Conservation (phyloP, 1,140 invertebrate genomes). For the Drosophila sechellia region DNA sequence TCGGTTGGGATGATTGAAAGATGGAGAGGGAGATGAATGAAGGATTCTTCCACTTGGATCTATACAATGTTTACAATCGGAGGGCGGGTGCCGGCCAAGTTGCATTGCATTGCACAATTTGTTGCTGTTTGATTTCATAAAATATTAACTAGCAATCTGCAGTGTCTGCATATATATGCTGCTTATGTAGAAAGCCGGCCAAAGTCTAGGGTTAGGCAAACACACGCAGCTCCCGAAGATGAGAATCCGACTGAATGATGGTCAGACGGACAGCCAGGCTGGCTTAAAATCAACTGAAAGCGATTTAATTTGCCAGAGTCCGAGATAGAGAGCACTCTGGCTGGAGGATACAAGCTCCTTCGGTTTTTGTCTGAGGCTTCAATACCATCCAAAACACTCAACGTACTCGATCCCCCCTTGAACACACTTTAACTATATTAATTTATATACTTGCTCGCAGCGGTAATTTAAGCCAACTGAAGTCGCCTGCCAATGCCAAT, state of each 20-base stretch:
- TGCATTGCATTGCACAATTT: slow-evolving; percentile 73
- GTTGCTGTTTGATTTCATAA: slow-evolving; percentile 79
- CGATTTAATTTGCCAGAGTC: slow-evolving; percentile 64
- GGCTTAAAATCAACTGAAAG: slow-evolving; percentile 56
- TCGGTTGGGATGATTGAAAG: not conserved
- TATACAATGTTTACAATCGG: slow-evolving; percentile 37
- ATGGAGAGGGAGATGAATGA: slow-evolving; percentile 12
- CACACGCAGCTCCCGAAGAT: slow-evolving; percentile 48
- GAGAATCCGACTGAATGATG: slow-evolving; percentile 20
- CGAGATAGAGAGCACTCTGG: slow-evolving; percentile 25
- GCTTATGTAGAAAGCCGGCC: slow-evolving; percentile 26
- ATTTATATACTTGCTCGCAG: slow-evolving; percentile 80
- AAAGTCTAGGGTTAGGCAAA: slow-evolving; percentile 54
- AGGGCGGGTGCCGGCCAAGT: slow-evolving; percentile 10
- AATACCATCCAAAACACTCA: slow-evolving; percentile 4
- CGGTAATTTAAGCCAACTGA: slow-evolving; percentile 80
- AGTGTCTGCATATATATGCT: slow-evolving; percentile 64
- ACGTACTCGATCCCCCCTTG: not conserved
- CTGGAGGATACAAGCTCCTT: slow-evolving; percentile 32
- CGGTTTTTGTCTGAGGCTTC: slow-evolving; percentile 26
- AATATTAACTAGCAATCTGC: slow-evolving; percentile 80
- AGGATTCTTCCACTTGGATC: slow-evolving; percentile 20
- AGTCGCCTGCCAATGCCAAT: slow-evolving; percentile 69
- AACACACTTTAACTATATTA: slow-evolving; percentile 81
- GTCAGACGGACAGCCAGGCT: slow-evolving; percentile 10